phyloP scores from a whole-genome alignment of 2,888 invertebrate species.

The Panopea generosa region DNA sequence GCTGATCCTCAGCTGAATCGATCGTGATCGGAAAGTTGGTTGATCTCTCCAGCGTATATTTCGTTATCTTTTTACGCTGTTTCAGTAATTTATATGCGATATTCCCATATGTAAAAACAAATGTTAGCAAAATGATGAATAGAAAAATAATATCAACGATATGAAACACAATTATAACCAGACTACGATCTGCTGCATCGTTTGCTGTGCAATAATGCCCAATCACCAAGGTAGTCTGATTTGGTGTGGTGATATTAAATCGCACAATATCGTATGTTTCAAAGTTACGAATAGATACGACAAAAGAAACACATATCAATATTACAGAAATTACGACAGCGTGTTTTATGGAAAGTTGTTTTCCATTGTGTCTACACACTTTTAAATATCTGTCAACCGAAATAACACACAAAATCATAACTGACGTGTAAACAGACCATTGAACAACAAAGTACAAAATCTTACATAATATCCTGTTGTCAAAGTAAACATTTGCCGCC shows the following conservation, averaged over 20 bases:
- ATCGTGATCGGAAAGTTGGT: too few relatives aligned
- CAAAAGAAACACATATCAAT: constrained; percentile 19
- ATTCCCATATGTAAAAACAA: constrained; percentile 34
- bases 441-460: constrained; percentile 48
- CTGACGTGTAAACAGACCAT: constrained; percentile 40
- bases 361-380: constrained; percentile 32
- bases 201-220: constrained; percentile 50
- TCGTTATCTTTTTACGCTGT: constrained; percentile 14
- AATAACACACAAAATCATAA: constrained; percentile 40
- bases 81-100: constrained; percentile 24
- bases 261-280: constrained; percentile 34
- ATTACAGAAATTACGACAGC: constrained; percentile 13
- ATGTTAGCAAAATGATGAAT: constrained; percentile 19
- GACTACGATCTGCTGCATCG: constrained; percentile 15
- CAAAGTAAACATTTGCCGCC: constrained; percentile 28
- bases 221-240: background rate
- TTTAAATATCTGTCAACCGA: constrained; percentile 43
- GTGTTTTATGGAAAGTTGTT: constrained; percentile 26
- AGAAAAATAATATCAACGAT: constrained; percentile 22
- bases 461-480: constrained; percentile 24
- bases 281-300: constrained; percentile 28
- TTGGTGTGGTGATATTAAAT: constrained; percentile 13
- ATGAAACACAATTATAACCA: constrained; percentile 22
- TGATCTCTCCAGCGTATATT: too few relatives aligned
- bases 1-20: too few relatives aligned